Conservation (phyloP, 2,888 invertebrate species). For the Troides oblongomaculatus region DNA sequence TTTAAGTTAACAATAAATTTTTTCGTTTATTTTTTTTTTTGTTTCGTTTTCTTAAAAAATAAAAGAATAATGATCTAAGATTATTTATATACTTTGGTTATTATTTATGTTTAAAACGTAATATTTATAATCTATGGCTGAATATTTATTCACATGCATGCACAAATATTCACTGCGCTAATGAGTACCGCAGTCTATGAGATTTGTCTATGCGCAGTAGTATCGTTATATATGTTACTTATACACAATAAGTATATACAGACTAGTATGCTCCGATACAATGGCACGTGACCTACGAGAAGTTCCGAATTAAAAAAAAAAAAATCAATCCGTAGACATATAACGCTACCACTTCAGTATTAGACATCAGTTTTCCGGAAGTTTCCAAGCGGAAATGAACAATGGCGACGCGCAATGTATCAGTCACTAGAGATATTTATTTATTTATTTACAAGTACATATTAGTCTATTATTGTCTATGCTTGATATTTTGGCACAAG, state of each 20-base stretch:
- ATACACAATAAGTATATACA: slow-evolving; percentile 34
- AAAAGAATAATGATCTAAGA: not conserved
- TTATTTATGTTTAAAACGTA: slow-evolving; percentile 22
- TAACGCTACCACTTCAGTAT: not conserved
- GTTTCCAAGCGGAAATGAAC: not conserved
- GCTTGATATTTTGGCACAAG: slow-evolving; percentile 36
- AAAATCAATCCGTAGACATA: not conserved
- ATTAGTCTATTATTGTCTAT: slow-evolving; percentile 39
- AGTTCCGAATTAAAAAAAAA: not conserved
- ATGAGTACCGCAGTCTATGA: slow-evolving; percentile 16
- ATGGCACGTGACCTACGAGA: slow-evolving; percentile 43
- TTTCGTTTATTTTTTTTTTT: not conserved
- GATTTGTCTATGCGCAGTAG: slow-evolving; percentile 13
- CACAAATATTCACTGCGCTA: not conserved
- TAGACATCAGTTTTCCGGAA: no score
- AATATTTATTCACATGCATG: not conserved
- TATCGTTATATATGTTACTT: slow-evolving; percentile 19
- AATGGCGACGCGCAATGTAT: slow-evolving; percentile 17
- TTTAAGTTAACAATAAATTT: not conserved
- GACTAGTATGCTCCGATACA: slow-evolving; percentile 47
- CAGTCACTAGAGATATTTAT: slow-evolving; percentile 20
- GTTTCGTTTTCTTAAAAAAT: not conserved
- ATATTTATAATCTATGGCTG: not conserved
- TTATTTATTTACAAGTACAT: slow-evolving; percentile 22
- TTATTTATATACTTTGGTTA: slow-evolving; percentile 28